Conservation (phyloP, 2,888 invertebrate species). For the Stenchaetothrips biformis region DNA sequence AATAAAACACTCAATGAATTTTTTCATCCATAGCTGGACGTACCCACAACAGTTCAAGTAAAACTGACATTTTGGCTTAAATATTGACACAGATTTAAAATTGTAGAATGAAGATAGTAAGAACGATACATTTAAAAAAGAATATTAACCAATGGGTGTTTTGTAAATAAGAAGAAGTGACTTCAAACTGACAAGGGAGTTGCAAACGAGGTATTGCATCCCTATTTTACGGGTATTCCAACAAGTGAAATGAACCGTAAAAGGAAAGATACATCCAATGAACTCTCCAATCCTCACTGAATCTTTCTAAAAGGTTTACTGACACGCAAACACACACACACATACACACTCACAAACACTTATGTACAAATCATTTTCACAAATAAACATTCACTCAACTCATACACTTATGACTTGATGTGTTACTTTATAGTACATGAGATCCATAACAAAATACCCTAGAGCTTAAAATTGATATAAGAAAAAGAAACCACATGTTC, state of each 20-base stretch:
- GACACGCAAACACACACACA: conserved; percentile 9
- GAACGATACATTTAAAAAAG: too few species aligned
- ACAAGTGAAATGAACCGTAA: not conserved
- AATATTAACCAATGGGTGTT: too few species aligned
- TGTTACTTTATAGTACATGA: conserved; percentile 22
- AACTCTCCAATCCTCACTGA: too few species aligned
- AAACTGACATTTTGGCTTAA: too few species aligned
- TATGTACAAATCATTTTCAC: conserved; percentile 15
- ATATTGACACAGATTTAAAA: too few species aligned
- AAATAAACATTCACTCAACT: conserved; percentile 6
- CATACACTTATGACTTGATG: conserved; percentile 21
- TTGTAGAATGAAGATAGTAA: too few species aligned
- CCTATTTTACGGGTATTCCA: not conserved
- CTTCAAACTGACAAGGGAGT: too few species aligned
- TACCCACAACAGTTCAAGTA: too few species aligned
- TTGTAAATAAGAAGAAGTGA: too few species aligned
- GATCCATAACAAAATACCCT: conserved; percentile 17
- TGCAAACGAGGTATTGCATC: too few species aligned
- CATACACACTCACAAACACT: not conserved
- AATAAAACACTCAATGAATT: too few species aligned
- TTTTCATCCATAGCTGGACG: too few species aligned
- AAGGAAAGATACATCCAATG: not conserved
- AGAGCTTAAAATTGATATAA: not conserved
- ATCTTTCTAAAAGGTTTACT: not conserved
- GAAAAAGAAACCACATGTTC: not conserved